A percentile compares a stretch with the other conserved stretches of the same genome.
These are phyloP conservation scores for Alviniconcha marisindica DNA, from an alignment of 1,140 invertebrate species.

Conservation along the genomic window DNA sequence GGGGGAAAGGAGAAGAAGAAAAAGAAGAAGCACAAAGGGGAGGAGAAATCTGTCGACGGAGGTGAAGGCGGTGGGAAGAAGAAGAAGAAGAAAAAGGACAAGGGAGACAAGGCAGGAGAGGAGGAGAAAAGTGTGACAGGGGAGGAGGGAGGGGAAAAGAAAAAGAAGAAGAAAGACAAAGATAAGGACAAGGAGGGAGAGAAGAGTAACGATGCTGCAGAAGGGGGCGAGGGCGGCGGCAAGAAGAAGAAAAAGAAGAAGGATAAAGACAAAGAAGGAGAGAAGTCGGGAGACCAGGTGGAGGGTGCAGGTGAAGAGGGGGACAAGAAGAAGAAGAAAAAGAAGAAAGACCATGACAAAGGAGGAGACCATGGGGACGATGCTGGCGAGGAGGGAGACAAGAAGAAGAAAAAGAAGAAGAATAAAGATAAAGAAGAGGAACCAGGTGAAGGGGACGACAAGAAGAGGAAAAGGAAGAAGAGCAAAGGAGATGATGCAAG, in stretches of 20 bases:
- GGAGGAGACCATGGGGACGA: conserved; percentile 41
- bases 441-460: not conserved
- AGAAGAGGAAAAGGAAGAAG: not conserved
- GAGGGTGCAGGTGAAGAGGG: not conserved
- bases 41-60: not conserved
- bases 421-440: conserved; percentile 39
- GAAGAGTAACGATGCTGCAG: not conserved
- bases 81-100: not conserved
- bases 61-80: not conserved
- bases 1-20: not conserved
- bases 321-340: not conserved
- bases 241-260: not conserved
- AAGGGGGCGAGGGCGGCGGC: not conserved
- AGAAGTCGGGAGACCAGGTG: not conserved
- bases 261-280: not conserved
- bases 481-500: not conserved
- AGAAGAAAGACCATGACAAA: not conserved
- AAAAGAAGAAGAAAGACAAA: conserved; percentile 4
- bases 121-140: not conserved
- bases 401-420: conserved; percentile 28
- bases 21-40: not conserved
- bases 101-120: not conserved
- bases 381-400: conserved; percentile 36
- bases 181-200: not conserved
- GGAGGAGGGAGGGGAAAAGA: not conserved